A percentile compares a stretch with the other conserved stretches of the same genome.
These are phyloP conservation scores for Rhingia rostrata DNA, from an alignment of 2,888 invertebrate genomes.

Conservation along the genomic window DNA sequence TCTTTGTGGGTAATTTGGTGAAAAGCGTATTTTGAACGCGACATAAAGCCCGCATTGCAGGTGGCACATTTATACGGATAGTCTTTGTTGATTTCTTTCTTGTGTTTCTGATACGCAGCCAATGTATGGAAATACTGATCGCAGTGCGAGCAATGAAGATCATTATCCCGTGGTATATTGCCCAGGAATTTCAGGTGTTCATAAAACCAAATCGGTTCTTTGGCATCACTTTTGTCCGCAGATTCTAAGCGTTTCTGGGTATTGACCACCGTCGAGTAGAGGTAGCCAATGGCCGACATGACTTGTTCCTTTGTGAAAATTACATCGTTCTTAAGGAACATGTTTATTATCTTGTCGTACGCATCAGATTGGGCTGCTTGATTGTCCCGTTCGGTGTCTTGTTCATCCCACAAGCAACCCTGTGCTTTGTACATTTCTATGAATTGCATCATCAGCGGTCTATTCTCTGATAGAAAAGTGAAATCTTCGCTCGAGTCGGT, in stretches of 20 bases:
- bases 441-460: constrained; percentile 41
- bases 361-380: constrained; percentile 23
- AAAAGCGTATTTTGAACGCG: constrained; percentile 58
- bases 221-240: background rate
- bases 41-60: constrained; percentile 63
- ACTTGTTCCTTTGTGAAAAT: constrained; percentile 50
- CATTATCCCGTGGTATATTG: constrained; percentile 9
- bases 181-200: constrained; percentile 42
- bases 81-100: constrained; percentile 53
- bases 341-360: constrained; percentile 41
- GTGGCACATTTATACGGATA: constrained; percentile 62
- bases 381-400: constrained; percentile 23
- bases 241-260: constrained; percentile 23
- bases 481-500: constrained; percentile 13
- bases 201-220: constrained; percentile 39
- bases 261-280: constrained; percentile 32
- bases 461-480: constrained; percentile 42
- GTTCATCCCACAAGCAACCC: constrained; percentile 45
- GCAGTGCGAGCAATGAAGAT: constrained; percentile 49
- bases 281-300: constrained; percentile 40
- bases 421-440: constrained; percentile 45
- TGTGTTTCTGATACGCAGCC: constrained; percentile 49
- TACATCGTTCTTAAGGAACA: constrained; percentile 42
- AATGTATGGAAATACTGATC: constrained; percentile 44
- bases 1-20: constrained; percentile 67